Evolutionary conservation across 2,113 vertebrate genomes (phyloP).

Genomic region (Chlamydotis undulata): DNA sequence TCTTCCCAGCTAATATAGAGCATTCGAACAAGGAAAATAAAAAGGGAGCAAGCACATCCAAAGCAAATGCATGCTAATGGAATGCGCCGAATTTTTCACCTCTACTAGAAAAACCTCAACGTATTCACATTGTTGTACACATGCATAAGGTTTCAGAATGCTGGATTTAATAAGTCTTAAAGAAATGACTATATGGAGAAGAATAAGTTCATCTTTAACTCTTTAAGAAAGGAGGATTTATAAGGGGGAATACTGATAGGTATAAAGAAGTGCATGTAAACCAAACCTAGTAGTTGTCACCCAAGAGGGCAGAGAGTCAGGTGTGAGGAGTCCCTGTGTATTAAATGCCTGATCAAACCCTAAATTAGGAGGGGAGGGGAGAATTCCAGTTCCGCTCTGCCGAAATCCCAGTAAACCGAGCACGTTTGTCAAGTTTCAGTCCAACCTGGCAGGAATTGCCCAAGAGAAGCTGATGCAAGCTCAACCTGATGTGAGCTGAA

Average conservation of each 20-base stretch:
- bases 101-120: background rate
- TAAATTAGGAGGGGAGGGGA: fast-evolving
- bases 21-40: background rate
- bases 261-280: background rate
- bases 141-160: background rate
- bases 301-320: background rate
- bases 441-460: background rate
- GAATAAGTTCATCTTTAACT: background rate
- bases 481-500: background rate
- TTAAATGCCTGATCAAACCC: background rate
- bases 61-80: background rate
- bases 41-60: background rate
- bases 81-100: background rate
- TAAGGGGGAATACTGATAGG: background rate
- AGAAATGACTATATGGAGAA: background rate
- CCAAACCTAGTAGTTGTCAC: background rate
- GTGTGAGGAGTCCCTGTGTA: background rate
- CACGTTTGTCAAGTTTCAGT: background rate
- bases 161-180: background rate
- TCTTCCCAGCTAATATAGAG: background rate
- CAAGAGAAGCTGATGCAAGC: background rate
- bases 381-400: background rate
- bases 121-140: background rate
- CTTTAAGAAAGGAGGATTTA: background rate
- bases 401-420: background rate